Evolutionary conservation across 2,797 vertebrate genomes (phyloP).

Genomic region (Danio aesculapii): DNA sequence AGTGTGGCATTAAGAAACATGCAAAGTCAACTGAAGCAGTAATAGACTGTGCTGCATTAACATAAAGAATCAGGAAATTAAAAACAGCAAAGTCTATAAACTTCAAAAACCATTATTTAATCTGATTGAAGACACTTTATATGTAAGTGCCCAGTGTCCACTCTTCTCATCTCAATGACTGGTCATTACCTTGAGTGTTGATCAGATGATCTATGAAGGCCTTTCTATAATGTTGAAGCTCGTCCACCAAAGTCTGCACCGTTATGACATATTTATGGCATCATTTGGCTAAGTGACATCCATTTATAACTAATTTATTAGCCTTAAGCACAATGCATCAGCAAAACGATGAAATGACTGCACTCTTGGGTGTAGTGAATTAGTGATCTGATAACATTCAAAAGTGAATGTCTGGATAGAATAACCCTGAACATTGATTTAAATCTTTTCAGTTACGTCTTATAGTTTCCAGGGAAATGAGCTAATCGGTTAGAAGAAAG

Average conservation of each 20-base stretch:
- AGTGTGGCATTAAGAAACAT: neutral
- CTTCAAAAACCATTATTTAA: conserved; percentile 31
- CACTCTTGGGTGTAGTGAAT: conserved; percentile 58
- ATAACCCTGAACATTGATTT: conserved; percentile 42
- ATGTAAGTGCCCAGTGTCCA: neutral
- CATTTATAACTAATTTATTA: conserved; percentile 66
- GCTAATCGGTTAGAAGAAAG: neutral
- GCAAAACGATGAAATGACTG: conserved; percentile 55
- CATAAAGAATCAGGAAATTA: conserved; percentile 30
- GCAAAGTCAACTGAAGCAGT: neutral
- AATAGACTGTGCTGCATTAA: neutral
- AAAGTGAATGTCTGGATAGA: conserved; percentile 4
- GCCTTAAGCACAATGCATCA: conserved; percentile 60
- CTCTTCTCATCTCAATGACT: conserved; percentile 46
- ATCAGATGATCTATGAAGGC: conserved; percentile 43
- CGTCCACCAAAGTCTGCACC: conserved; percentile 46
- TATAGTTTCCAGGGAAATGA: conserved; percentile 8
- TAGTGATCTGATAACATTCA: conserved; percentile 48
- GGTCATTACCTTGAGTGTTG: conserved; percentile 55
- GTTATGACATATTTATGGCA: conserved; percentile 63
- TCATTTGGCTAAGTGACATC: conserved; percentile 63
- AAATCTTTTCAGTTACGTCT: conserved; percentile 46
- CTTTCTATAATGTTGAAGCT: conserved; percentile 36
- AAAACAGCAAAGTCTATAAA: conserved; percentile 34
- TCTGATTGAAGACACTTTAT: conserved; percentile 39